Conservation (phyloP, 53 echinoderm and acorn worm genomes). For the Crossaster papposus region DNA sequence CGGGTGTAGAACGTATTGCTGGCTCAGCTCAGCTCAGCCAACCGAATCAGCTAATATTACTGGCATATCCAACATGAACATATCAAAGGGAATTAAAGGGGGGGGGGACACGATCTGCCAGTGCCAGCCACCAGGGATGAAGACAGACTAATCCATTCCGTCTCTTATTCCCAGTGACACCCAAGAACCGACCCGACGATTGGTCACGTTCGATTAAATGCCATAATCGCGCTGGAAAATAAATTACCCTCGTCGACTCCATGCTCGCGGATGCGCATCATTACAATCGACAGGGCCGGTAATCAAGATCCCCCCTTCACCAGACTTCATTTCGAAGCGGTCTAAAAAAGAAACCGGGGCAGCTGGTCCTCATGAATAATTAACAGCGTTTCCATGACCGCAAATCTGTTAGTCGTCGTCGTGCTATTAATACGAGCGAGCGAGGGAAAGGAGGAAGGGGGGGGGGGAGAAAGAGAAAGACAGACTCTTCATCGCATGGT, state of each 20-base stretch:
- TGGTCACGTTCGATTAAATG: conserved; percentile 66
- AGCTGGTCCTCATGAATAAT: conserved; percentile 61
- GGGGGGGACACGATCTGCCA: neutral
- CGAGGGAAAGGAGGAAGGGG: no score
- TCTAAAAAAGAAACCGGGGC: conserved; percentile 5
- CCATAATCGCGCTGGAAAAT: conserved; percentile 63
- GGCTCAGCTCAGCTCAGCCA: conserved; percentile 22
- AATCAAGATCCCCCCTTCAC: conserved; percentile 40
- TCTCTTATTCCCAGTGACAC: conserved; percentile 43
- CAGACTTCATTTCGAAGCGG: neutral
- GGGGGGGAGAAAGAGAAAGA: neutral
- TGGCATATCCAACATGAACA: neutral
- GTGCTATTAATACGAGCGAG: neutral
- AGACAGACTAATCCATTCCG: conserved; percentile 9
- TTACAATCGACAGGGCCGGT: conserved; percentile 29
- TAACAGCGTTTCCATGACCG: conserved; percentile 17
- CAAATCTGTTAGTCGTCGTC: conserved; percentile 31
- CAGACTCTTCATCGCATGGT: neutral
- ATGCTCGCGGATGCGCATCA: conserved; percentile 53
- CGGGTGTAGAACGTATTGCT: conserved; percentile 7
- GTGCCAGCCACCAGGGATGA: conserved; percentile 12
- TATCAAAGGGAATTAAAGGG: neutral
- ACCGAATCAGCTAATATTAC: conserved; percentile 28
- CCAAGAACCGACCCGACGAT: conserved; percentile 21
- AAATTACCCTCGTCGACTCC: conserved; percentile 46